Evolutionary conservation across 2,113 vertebrate species (phyloP).

Genomic region (Passerina amoena): DNA sequence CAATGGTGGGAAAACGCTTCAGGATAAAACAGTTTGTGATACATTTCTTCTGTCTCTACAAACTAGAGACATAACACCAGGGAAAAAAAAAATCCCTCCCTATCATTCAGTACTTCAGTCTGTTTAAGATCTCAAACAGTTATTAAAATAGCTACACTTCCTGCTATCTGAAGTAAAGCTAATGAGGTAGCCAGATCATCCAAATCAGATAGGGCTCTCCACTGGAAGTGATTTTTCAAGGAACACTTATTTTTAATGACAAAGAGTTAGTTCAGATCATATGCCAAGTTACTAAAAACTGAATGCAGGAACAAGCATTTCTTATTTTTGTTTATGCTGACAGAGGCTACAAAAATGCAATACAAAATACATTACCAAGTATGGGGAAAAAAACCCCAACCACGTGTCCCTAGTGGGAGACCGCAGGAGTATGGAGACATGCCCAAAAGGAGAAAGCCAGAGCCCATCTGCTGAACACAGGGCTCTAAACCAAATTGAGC

Average conservation of each 20-base stretch:
- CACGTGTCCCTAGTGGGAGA: neutral
- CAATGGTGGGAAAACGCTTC: neutral
- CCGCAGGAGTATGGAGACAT: neutral
- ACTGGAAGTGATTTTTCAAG: conserved; percentile 37
- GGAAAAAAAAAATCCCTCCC: neutral
- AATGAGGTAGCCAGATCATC: neutral
- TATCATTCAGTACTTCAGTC: neutral
- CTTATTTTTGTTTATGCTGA: conserved; percentile 51
- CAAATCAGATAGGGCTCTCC: neutral
- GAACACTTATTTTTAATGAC: conserved; percentile 34
- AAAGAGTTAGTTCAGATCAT: conserved; percentile 23
- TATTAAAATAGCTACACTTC: conserved; percentile 12
- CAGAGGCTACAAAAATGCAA: conserved; percentile 12
- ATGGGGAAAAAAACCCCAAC: neutral
- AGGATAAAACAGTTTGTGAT: neutral
- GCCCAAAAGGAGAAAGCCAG: conserved; percentile 11
- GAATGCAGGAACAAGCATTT: conserved; percentile 1
- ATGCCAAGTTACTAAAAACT: neutral
- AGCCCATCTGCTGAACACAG: neutral
- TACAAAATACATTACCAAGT: conserved; percentile 49
- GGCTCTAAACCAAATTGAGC: neutral
- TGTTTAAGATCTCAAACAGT: neutral
- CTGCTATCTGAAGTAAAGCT: conserved; percentile 1
- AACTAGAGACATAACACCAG: neutral
- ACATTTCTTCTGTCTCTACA: neutral